Evolutionary conservation across 2,888 invertebrate genomes (phyloP), one percentile per base, ranked within the genome.

Genomic region (Heliconius hortense): DNA sequence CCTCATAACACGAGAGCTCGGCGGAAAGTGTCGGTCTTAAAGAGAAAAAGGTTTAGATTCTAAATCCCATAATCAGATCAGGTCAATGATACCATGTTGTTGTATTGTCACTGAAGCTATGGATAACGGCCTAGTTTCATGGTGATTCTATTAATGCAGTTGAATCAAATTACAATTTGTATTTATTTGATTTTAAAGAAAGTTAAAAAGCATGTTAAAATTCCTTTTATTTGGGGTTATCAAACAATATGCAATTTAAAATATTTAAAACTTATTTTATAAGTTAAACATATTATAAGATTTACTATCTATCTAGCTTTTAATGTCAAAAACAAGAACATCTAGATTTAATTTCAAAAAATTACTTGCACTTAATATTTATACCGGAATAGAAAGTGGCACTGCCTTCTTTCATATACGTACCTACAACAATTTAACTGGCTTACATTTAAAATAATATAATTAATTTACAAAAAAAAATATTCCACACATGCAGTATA

Each of bases 361-460:
- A 39, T 15, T 24, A 66, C 24, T 66, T 66, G 39, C 39, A 43
- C 24, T 24, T 66, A 2, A 66, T 66, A 66, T 66, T 43, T 66
- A 13, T 66, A 26, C 66, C 66, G 39, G 66, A 66, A 66, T 66
- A 66, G 66, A 66, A 66, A 66, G 66, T 66, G 39, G 66, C 66
- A 39, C 39, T 43, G 66, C 66, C 66, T 66, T 64, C 64, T 35
- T 66, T 66, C 39, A 15, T 66, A 66, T 28, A 60, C 26, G 15
- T 56, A 56, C n/a, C 21, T 64, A 66, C 66, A 35, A 64, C 35
- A 66, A 66, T 39, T 66, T 66, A 66, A 66, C 24, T 66, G 15
- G 2, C 24, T 39, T 39, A 66, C 39, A 66, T 66, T 66, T 39
- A 24, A 66, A 24, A 24, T 64, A 64, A 64, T 35, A 64, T 35